Evolutionary conservation across 2,113 vertebrate species (phyloP), one percentile per base, ranked within the genome.

Genomic region (Vimba vimba): DNA sequence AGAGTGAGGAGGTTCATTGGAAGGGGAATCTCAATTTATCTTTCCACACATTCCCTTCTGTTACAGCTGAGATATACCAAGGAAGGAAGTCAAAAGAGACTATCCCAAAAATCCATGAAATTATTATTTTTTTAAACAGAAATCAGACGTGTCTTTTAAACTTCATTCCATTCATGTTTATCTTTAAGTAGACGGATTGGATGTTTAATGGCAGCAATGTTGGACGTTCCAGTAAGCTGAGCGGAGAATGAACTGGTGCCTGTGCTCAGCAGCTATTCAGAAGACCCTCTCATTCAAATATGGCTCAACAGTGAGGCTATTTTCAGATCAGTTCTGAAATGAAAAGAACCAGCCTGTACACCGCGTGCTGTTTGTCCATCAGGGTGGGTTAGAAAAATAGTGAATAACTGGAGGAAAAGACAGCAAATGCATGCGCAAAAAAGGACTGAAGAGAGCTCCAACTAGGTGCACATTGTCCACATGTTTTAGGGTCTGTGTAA

Each of bases 401-500:
- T 57, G 77, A 59, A 43, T 50, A 23, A 60, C 30, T 17, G 71
- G 27, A 69, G 57, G 6, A 57, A 60, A 85, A 79, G 12, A 21
- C 9, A 39, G 39, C 79, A 86, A 43, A 60, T 87, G 68, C 64
- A 81, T 90, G 82, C 82, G 86, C 92, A 88, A 90, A 90, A 90
- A 87, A 89, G 87, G 89, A 81, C 50, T 84, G 82, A 83, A 71
- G n/a, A 85, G 36, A 79, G 83, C 11, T 79, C 64, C 71, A 55
- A 71, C 75, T 86, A 59, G 76, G 39, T 27, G 66, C 68, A 27
- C 82, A 57, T 89, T 57, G 89, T 82, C 74, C 23, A 59, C 79
- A 93, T 94, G 88, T 90, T 92, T 93, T 85, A 76, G 83, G 68
- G 89, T 79, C 87, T 87, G 86, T 91, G 93, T 92, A 89, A 93